Evolutionary conservation across 2,113 vertebrate genomes (phyloP).

Genomic region (Engraulis encrasicolus): DNA sequence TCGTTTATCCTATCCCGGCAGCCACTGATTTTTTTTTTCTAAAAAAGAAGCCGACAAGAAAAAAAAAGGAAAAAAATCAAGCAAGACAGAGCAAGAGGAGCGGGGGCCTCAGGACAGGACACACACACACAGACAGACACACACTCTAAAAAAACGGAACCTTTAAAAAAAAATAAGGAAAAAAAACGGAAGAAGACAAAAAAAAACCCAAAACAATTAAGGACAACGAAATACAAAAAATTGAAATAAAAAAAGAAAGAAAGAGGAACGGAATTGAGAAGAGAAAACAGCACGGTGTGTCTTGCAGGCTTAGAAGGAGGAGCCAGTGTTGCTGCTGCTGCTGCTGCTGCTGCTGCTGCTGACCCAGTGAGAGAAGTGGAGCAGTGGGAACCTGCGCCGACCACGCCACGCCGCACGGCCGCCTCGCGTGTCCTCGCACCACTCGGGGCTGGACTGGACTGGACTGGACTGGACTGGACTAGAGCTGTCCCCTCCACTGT

Average conservation of each 20-base stretch:
- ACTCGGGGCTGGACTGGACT: too few relatives aligned
- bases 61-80: background rate
- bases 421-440: conserved; percentile 24
- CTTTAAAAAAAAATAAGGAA: conserved; percentile 17
- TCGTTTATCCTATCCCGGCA: background rate
- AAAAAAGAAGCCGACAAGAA: background rate
- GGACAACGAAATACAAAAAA: too few relatives aligned
- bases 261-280: background rate
- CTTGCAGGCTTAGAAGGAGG: conserved; percentile 40
- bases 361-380: conserved; percentile 58
- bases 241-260: too few relatives aligned
- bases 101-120: conserved; percentile 27
- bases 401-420: too few relatives aligned
- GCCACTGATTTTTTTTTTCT: background rate
- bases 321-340: too few relatives aligned
- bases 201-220: background rate
- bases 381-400: conserved; percentile 51
- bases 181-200: conserved; percentile 13
- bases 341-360: too few relatives aligned
- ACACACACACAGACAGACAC: too few relatives aligned
- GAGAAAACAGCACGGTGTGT: conserved; percentile 9
- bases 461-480: too few relatives aligned
- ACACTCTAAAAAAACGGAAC: conserved; percentile 1
- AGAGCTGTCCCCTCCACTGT: conserved; percentile 56
- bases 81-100: conserved; percentile 13